Evolutionary conservation across 2,888 invertebrate species (phyloP), one percentile per base, ranked within the genome.

Genomic region (Drosophila niveifrons): DNA sequence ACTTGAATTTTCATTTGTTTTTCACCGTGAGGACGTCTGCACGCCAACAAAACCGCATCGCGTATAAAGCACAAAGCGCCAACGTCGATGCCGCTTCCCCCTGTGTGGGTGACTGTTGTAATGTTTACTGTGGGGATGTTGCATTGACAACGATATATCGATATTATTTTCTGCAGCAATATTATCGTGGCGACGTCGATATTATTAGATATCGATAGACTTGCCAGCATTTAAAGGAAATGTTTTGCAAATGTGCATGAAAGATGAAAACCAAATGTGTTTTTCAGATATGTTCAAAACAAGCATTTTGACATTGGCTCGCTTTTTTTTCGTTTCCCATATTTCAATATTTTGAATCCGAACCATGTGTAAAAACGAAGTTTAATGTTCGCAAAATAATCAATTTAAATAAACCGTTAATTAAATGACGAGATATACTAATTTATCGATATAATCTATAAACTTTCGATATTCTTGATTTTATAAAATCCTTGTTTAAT

Each of bases 1-100:
- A 61, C 51, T 72, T 65, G 28, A 34, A 57, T 62, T 48, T 62
- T 17, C 6, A 56, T 57, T 55, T 31, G 28, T 0, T 56, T 48
- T 75, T 58, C 44, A 67, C 79, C 78, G 78, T 59, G 13, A 67
- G 70, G 66, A 79, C 79, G 72, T 78, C 78, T 74, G 78, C 76
- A 79, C 79, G 80, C 76, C 72, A 79, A 64, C 76, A 78, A 55
- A 75, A 68, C 72, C 75, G 75, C 76, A 75, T 65, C 69, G 75
- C 79, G 72, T 79, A 75, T 78, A 72, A 78, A 71, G 48, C 64
- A 67, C 62, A 77, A 6, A 36, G 48, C 47, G 59, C 77, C 67
- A 69, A 63, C 62, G 71, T 64, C 61, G 63, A 57, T 78, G 57
- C 78, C 68, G 71, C 79, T 75, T 67, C 36, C 61, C 66, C 34